Evolutionary conservation across 2,113 vertebrate species (phyloP).

Genomic region (Dicerorhinus sumatrensis): DNA sequence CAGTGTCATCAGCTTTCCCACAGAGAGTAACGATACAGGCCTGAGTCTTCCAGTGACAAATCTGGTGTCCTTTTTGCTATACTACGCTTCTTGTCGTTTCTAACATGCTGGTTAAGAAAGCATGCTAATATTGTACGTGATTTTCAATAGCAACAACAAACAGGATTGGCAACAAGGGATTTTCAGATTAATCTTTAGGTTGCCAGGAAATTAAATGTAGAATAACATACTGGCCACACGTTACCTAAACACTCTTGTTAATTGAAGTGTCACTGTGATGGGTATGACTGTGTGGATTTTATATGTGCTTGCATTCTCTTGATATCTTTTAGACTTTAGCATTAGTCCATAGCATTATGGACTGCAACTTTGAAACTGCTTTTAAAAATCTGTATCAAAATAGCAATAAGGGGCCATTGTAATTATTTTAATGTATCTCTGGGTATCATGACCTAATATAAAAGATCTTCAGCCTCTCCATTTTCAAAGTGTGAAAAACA

Average conservation of each 20-base stretch:
- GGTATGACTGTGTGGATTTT: neutral
- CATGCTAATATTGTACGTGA: neutral
- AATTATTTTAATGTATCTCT: slow-evolving; percentile 25
- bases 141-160: neutral
- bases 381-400: neutral
- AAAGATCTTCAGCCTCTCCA: neutral
- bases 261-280: neutral
- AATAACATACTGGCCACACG: neutral
- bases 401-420: neutral
- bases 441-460: neutral
- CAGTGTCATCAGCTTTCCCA: neutral
- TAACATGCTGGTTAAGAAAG: neutral
- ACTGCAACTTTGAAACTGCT: neutral
- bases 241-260: neutral
- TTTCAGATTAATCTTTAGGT: slow-evolving; percentile 19
- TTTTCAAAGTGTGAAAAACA: slow-evolving; percentile 54
- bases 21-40: neutral
- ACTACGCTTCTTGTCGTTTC: neutral
- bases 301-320: neutral
- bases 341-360: neutral
- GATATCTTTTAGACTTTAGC: neutral
- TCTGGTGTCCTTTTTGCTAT: neutral
- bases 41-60: neutral
- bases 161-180: neutral
- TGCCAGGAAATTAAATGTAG: slow-evolving; percentile 40